Conservation (phyloP, 2,797 vertebrate species). For the Takifugu rubripes region DNA sequence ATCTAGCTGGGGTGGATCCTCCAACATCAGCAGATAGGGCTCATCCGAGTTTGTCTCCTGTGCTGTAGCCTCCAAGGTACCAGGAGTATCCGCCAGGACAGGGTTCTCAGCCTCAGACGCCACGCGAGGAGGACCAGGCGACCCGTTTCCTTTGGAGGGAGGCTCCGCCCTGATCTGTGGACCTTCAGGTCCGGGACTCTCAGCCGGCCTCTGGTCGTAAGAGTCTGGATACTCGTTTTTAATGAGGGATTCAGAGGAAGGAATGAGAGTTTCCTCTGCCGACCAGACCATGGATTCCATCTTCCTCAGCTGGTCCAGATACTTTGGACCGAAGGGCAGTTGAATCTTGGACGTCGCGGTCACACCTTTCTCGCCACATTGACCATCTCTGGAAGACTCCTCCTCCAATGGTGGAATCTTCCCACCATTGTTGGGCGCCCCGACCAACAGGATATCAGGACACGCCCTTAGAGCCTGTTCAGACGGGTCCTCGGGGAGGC, state of each 20-base stretch:
- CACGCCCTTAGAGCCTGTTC: slow-evolving; percentile 41
- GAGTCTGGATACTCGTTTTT: slow-evolving; percentile 26
- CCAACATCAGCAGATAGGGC: slow-evolving; percentile 8
- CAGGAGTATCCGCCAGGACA: background rate
- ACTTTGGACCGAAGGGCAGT: slow-evolving; percentile 64
- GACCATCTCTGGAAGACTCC: slow-evolving; percentile 3
- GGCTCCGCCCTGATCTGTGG: slow-evolving; percentile 1
- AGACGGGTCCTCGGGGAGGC: slow-evolving; percentile 12
- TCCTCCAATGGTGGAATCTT: slow-evolving; percentile 24
- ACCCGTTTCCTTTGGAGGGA: slow-evolving; percentile 13
- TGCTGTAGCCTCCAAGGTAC: background rate
- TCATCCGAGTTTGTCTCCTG: background rate
- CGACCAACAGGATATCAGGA: slow-evolving; percentile 63
- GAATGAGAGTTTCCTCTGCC: slow-evolving; percentile 56
- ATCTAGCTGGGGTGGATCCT: slow-evolving; percentile 1
- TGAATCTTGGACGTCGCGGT: slow-evolving; percentile 33
- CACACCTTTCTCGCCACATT: slow-evolving; percentile 9
- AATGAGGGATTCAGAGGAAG: slow-evolving; percentile 47
- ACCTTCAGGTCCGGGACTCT: slow-evolving; percentile 10
- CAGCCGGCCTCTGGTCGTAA: slow-evolving; percentile 13
- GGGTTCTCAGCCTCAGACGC: slow-evolving; percentile 1
- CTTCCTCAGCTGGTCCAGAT: slow-evolving; percentile 63
- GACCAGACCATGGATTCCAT: slow-evolving; percentile 74
- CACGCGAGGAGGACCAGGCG: slow-evolving; percentile 1
- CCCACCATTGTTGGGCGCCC: slow-evolving; percentile 12